Evolutionary conservation across 2,113 vertebrate genomes (phyloP), one percentile per base, ranked within the genome.

Genomic region (Eurystomus gularis): DNA sequence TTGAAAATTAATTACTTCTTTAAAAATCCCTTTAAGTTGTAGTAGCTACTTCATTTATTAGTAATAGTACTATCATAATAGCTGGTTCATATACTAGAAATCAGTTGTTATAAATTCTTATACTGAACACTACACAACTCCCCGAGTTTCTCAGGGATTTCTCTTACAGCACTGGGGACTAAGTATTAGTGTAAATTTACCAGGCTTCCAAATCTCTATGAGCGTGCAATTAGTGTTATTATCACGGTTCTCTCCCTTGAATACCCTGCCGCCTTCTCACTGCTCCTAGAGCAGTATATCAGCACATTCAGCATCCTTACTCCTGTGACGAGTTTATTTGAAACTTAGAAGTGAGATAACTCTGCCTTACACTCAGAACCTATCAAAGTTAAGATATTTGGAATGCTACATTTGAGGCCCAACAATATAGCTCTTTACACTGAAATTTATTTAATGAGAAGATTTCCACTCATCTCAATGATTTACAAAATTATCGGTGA

Each of bases 151-250:
- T 79, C 17, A 20, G 35, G 25, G 14, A 28, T 40, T 90, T 77
- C 25, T 83, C 7, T 58, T 69, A 29, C 9, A 62, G 24, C 17
- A 82, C 29, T 76, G 23, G 29, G 20, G 24, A 46, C 10, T 19
- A 58, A 60, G 11, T 37, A 40, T 31, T 76, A 54, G 6, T 40
- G 12, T 37, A 6, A 84, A 48, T 82, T 78, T 46, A 58, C 2
- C 14, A 90, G 14, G 12, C 7, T 73, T 70, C 15, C 23, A 82
- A 64, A 62, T 69, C 9, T n/a, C 31, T 33, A 7, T 0, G 0
- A 61, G 9, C 0, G 0, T 33, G 17, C 5, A 52, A 28, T 60
- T 54, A 40, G 11, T 3, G 11, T 26, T 65, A 12, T 42, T 65
- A 20, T 54, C 35, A 60, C 26, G 4, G 6, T 82, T 93, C 23